Conservation (phyloP, 2,888 invertebrate genomes). For the Chaetogeoica ovagalla region DNA sequence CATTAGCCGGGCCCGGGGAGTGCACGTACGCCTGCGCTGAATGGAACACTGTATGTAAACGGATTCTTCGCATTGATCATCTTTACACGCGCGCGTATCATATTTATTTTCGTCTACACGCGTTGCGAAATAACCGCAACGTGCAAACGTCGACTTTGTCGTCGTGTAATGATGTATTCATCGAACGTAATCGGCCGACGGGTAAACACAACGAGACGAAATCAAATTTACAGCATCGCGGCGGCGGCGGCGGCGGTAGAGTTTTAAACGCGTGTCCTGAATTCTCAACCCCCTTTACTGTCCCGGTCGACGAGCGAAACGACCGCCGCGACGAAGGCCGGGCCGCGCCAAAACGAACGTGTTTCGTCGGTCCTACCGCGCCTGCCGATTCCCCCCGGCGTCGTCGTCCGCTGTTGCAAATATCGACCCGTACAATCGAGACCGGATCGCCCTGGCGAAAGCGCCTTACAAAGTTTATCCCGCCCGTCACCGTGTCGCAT, state of each 20-base stretch:
- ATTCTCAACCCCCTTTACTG: slow-evolving; percentile 36
- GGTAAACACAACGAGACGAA: slow-evolving; percentile 33
- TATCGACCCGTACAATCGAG: slow-evolving; percentile 22
- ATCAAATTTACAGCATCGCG: slow-evolving; percentile 45
- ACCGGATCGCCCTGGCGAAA: slow-evolving; percentile 19
- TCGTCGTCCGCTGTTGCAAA: not conserved
- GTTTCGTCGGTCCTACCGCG: not conserved
- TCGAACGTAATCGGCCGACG: slow-evolving; percentile 48
- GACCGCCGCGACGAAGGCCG: not conserved
- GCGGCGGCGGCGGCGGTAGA: not conserved
- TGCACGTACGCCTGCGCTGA: too few species aligned
- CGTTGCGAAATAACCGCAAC: not conserved
- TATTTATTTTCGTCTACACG: not conserved
- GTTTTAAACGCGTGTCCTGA: slow-evolving; percentile 45
- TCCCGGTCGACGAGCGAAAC: not conserved
- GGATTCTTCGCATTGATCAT: too few species aligned
- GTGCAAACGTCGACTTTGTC: not conserved
- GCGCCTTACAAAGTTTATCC: slow-evolving; percentile 13
- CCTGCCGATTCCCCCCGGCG: slow-evolving; percentile 16
- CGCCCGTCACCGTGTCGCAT: too few species aligned
- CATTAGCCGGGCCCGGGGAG: too few species aligned
- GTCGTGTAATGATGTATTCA: slow-evolving; percentile 43
- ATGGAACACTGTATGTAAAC: too few species aligned
- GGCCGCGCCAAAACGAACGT: slow-evolving; percentile 9
- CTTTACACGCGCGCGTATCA: too few species aligned